Base-by-base conservation (phyloP, 30 jellyfish, hydroid and myxozoan genomes). In the Aurelia aurita complex sp. Pacific region DNA sequence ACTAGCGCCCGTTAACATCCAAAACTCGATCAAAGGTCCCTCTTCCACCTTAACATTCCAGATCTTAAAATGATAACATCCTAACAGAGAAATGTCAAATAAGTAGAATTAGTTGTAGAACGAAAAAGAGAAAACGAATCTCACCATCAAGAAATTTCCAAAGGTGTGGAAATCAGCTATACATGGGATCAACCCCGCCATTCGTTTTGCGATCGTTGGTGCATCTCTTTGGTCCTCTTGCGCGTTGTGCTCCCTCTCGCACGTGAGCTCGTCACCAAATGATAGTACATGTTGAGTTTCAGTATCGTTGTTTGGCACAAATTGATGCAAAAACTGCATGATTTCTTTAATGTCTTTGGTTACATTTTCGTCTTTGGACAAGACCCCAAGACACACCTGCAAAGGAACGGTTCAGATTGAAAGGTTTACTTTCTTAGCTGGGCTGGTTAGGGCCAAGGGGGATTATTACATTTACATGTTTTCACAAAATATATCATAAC, bases 121-220 rank as follows among this genome's bases (percentile, higher is more conserved):
- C 50, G 50, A 38, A 38, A 38, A 38, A 38, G 3, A 38, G 50
- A 38, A 38, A 38, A 38, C 5, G 50, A 36, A 40, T 40, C 82
- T 72, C 66, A 72, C 82, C 67, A 36, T 51, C 67, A 72, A 72
- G 34, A 72, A 36, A 51, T 33, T 72, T 72, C 70, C 82, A 72
- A 72, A 72, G 69, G 82, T 5, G 35, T 72, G 82, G 34, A 72
- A 72, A 72, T 72, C 82, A 72, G 82, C 82, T 3, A 72, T 72
- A 68, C 82, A 10, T 33, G n/a, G 70, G 67, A 72, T 15, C 34
- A 72, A 72, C n/a, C n/a, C 82, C 29, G 33, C 82, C 82, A 72
- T 23, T 33, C 82, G 64, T 72, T 72, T 72, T 72, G 66, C 15
- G n/a, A 38, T 32, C 8, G 69, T 32, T 7, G 67, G 35, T 51